phyloP scores from a whole-genome alignment of 2,797 vertebrate species.

The Chaunax sp. region DNA sequence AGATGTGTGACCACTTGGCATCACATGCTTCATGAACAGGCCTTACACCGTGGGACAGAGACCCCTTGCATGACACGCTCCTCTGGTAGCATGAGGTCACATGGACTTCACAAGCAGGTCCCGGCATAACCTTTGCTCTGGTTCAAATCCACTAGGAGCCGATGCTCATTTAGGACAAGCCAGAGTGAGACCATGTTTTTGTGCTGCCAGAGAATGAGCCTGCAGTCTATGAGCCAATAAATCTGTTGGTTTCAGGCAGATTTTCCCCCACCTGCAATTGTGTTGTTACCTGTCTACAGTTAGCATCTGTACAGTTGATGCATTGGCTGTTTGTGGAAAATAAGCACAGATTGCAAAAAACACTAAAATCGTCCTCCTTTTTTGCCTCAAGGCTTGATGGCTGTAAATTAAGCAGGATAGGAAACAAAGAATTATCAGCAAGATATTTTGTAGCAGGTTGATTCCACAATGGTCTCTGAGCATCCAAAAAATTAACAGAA shows the following conservation, averaged over 20 bases:
- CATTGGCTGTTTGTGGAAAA: constrained; percentile 15
- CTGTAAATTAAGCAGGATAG: constrained; percentile 11
- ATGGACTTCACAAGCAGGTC: constrained; percentile 67
- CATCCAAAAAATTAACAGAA: not conserved
- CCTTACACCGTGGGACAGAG: constrained; percentile 59
- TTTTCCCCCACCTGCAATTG: constrained; percentile 26
- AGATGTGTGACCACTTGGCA: constrained; percentile 69
- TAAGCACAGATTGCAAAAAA: constrained; percentile 22
- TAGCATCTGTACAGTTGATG: constrained; percentile 23
- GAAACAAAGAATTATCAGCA: not conserved
- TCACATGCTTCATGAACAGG: constrained; percentile 66
- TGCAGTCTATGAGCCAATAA: not conserved
- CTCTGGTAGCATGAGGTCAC: constrained; percentile 59
- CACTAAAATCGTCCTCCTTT: constrained; percentile 3
- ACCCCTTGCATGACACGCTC: constrained; percentile 52
- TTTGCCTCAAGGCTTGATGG: constrained; percentile 1
- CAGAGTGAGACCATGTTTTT: constrained; percentile 5
- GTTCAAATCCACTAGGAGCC: constrained; percentile 35
- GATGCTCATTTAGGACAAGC: constrained; percentile 21
- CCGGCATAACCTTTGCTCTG: constrained; percentile 18
- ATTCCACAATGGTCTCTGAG: not conserved
- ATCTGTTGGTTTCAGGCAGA: constrained; percentile 12
- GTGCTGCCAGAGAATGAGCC: constrained; percentile 3
- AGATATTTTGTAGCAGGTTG: constrained; percentile 1
- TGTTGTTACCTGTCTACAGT: constrained; percentile 15